Conservation (phyloP, 2,797 vertebrate species). For the Chlorospingus semifuscus region DNA sequence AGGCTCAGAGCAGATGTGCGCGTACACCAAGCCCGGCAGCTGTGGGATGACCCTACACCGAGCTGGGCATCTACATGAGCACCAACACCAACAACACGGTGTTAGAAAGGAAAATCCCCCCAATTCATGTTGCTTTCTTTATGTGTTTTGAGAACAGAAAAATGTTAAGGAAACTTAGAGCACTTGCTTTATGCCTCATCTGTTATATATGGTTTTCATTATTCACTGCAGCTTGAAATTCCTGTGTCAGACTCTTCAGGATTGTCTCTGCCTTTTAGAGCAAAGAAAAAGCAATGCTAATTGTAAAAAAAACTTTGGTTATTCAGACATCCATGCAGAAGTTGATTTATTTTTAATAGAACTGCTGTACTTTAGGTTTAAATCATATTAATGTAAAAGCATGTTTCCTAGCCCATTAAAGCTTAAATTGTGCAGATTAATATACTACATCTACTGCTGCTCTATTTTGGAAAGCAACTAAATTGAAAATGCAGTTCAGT, state of each 20-base stretch:
- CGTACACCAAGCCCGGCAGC: fast-evolving
- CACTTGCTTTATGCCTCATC: background rate
- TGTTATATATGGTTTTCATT: background rate
- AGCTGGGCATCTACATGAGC: background rate
- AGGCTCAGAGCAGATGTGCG: fast-evolving
- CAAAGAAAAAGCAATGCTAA: constrained; percentile 12
- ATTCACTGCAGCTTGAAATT: background rate
- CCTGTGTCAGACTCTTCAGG: background rate
- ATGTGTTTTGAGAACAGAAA: background rate
- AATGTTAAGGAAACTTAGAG: background rate
- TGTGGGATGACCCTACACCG: fast-evolving
- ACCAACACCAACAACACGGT: background rate
- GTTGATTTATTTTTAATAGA: constrained; percentile 64
- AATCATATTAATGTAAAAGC: constrained; percentile 65
- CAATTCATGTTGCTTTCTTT: background rate
- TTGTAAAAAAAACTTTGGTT: background rate
- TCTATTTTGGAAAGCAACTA: constrained; percentile 56
- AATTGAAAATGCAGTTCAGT: constrained; percentile 52
- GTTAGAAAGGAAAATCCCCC: background rate
- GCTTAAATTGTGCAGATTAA: constrained; percentile 69
- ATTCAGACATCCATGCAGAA: constrained; percentile 19
- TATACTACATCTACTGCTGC: constrained; percentile 18
- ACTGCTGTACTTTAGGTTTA: constrained; percentile 48
- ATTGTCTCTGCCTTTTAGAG: background rate
- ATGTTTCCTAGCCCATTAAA: constrained; percentile 62